Percentiles rank a stretch among this genome's conserved stretches.
phyloP scores from a whole-genome alignment of 2,113 vertebrate species.

The Arothron firmamentum region DNA sequence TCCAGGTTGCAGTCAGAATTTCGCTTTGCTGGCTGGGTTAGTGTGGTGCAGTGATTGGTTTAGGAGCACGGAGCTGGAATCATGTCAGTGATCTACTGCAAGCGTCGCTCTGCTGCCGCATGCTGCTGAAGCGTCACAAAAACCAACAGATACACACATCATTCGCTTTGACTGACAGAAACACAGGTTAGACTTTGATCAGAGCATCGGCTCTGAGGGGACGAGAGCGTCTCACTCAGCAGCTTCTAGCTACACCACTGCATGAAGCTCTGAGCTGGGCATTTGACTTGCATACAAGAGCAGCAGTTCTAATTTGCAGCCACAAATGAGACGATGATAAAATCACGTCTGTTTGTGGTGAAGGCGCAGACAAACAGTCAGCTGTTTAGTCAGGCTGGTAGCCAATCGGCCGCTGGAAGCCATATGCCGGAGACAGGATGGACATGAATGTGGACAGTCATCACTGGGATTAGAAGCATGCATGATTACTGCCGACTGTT shows the following conservation, averaged over 20 bases:
- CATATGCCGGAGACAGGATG: conserved; percentile 54
- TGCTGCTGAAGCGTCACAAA: conserved; percentile 32
- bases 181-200: background rate
- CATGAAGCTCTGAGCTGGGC: conserved; percentile 68
- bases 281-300: conserved; percentile 82
- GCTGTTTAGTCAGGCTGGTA: conserved; percentile 80
- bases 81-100: background rate
- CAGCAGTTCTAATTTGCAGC: conserved; percentile 78
- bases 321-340: conserved; percentile 79
- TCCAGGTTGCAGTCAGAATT: no score
- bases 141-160: conserved; percentile 4
- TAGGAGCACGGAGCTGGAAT: no score
- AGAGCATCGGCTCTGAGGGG: conserved; percentile 18
- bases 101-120: conserved; percentile 23
- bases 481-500: conserved; percentile 72
- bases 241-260: conserved; percentile 74
- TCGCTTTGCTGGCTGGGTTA: conserved; percentile 1
- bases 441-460: conserved; percentile 66
- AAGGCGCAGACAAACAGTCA: conserved; percentile 81
- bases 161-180: background rate
- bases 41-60: no score
- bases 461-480: conserved; percentile 68
- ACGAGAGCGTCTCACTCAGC: conserved; percentile 63
- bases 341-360: conserved; percentile 82
- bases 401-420: conserved; percentile 57